phyloP scores from a whole-genome alignment of 2,888 invertebrate species.

The Pomacea canaliculata region DNA sequence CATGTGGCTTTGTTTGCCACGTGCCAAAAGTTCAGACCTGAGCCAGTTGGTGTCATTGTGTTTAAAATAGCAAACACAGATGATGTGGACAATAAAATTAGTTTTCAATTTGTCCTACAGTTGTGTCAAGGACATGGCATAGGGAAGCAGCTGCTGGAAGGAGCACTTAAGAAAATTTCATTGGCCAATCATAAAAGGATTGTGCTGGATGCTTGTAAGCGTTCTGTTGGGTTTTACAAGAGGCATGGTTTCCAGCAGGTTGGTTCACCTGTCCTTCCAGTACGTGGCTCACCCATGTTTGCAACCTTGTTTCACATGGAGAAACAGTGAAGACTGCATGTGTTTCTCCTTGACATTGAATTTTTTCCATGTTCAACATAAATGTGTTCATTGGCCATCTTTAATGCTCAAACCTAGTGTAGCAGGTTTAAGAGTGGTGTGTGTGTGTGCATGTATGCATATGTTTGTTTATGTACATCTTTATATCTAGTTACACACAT shows the following conservation, averaged over 20 bases:
- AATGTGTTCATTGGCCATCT: too few relatives aligned
- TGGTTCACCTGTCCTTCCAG: background rate
- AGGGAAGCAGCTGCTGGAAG: background rate
- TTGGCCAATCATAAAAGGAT: background rate
- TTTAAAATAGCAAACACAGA: background rate
- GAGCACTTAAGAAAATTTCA: background rate
- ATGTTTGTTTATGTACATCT: too few relatives aligned
- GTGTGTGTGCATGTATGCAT: too few relatives aligned
- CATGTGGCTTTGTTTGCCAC: constrained; percentile 11
- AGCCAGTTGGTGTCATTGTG: background rate
- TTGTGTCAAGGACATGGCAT: background rate
- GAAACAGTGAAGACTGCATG: background rate
- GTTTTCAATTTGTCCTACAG: background rate
- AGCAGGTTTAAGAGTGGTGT: too few relatives aligned
- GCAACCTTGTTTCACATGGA: background rate
- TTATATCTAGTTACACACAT: too few relatives aligned
- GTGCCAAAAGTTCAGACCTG: background rate
- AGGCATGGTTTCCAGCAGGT: background rate
- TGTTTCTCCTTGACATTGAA: too few relatives aligned
- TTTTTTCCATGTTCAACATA: too few relatives aligned
- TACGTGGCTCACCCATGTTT: background rate
- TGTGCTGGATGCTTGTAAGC: background rate
- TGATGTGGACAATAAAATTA: background rate
- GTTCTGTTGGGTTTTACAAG: background rate
- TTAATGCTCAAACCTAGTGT: too few relatives aligned